Base-by-base conservation (phyloP, 2,888 invertebrate species). In the Griposia aprilina region DNA sequence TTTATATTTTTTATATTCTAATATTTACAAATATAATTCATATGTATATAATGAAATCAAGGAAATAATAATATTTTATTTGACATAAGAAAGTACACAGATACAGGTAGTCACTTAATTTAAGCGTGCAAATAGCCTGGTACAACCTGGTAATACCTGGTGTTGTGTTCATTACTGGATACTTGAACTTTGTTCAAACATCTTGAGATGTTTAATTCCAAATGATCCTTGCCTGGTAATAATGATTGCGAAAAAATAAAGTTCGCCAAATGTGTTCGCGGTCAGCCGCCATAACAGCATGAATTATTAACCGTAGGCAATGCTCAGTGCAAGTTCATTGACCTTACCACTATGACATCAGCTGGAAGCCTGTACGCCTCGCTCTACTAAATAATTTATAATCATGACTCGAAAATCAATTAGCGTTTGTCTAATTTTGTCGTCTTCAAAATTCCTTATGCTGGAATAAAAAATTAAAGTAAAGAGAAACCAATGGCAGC, bases 261-360 rank as follows among this genome's bases (percentile, higher is more conserved):
- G 59, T 84, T 91, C 82, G 88, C 91, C 92, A 90, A 92, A 93
- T 92, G 90, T 91, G 90, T 91, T 92, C 90, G 92, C 92, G 90
- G 91, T 91, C 89, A 91, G 90, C 88, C 89, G 92, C 90, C 91
- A 92, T 90, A 93, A 92, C 91, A 90, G 90, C 90, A 94, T 94
- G 93, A 95, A 95, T 95, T 95, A 94, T 95, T 94, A 95, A 95
- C 95, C 94, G 92, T 93, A 94, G 92, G 94, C 93, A 93, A 94
- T 84, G 87, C 83, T 88, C 85, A 79, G 80, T 71, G 72, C 26
- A 81, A 92, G 96, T 93, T 95, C 93, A 92, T 85, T 90, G 93
- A 95, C 91, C 94, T 90, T 86, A 67, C 26, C 45, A 90, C 84
- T 90, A 88, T 87, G 84, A 85, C 85, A 87, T 81, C 77, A 77